phyloP scores from a whole-genome alignment of 2,888 invertebrate genomes.

The Orthosia gothica region DNA sequence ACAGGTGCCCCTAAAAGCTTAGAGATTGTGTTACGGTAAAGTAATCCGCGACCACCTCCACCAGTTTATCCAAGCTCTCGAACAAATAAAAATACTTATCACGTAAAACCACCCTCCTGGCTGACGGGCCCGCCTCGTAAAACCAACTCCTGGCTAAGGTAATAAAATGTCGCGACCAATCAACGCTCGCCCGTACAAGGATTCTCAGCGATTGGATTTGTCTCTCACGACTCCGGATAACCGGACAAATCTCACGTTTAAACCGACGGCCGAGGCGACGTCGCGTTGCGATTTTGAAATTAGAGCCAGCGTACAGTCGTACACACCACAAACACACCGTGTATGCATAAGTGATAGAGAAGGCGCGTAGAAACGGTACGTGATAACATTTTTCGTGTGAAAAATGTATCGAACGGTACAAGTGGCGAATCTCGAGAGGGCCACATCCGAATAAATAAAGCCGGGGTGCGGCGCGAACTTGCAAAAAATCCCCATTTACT shows the following conservation, averaged over 20 bases:
- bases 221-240: slow-evolving; percentile 65
- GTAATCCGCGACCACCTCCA: slow-evolving; percentile 72
- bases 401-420: slow-evolving; percentile 86
- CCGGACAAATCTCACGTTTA: slow-evolving; percentile 67
- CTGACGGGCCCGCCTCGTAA: slow-evolving; percentile 67
- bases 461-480: slow-evolving; percentile 78
- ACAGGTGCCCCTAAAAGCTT: slow-evolving; percentile 80
- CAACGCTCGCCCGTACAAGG: slow-evolving; percentile 71
- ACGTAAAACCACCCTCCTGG: slow-evolving; percentile 77
- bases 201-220: slow-evolving; percentile 74
- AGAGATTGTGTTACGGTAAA: slow-evolving; percentile 80
- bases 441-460: slow-evolving; percentile 83
- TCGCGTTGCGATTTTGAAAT: slow-evolving; percentile 61
- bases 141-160: slow-evolving; percentile 72
- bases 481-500: slow-evolving; percentile 82
- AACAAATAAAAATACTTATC: slow-evolving; percentile 87
- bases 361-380: slow-evolving; percentile 74
- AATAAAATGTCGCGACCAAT: slow-evolving; percentile 80
- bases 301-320: slow-evolving; percentile 55
- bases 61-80: slow-evolving; percentile 77
- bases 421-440: slow-evolving; percentile 84
- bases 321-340: slow-evolving; percentile 57
- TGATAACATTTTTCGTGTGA: slow-evolving; percentile 87
- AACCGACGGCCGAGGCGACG: slow-evolving; percentile 40
- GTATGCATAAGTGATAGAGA: slow-evolving; percentile 73